These are phyloP conservation scores for Drosophila pegasa DNA, from an alignment of 2,888 invertebrate species.

Conservation along the genomic window DNA sequence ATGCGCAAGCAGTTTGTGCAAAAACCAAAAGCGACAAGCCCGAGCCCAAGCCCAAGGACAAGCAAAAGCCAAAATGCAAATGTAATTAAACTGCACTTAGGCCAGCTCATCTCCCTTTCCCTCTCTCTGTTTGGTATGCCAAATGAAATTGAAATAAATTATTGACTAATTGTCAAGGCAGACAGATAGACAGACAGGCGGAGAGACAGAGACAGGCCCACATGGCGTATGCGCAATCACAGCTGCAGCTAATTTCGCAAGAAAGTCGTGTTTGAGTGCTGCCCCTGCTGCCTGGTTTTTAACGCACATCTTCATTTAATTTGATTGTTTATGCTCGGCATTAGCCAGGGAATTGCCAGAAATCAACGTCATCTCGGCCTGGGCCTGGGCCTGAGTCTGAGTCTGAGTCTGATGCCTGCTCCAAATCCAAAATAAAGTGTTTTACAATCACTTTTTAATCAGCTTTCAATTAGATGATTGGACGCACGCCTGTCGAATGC, in stretches of 20 bases:
- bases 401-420: neutral
- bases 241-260: conserved; percentile 65
- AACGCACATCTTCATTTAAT: conserved; percentile 59
- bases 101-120: conserved; percentile 1
- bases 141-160: conserved; percentile 83
- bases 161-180: conserved; percentile 82
- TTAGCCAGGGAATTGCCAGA: conserved; percentile 57
- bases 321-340: conserved; percentile 63
- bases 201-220: too few species aligned
- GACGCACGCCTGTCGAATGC: conserved; percentile 6
- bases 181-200: conserved; percentile 37
- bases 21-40: conserved; percentile 54
- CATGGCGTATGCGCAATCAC: conserved; percentile 54
- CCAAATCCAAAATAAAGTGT: conserved; percentile 34
- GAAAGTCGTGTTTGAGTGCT: conserved; percentile 35
- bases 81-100: conserved; percentile 77
- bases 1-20: conserved; percentile 59
- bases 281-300: conserved; percentile 15
- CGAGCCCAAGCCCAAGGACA: conserved; percentile 14
- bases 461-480: conserved; percentile 45
- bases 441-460: conserved; percentile 32
- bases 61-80: conserved; percentile 57
- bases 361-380: conserved; percentile 51
- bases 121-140: conserved; percentile 55
- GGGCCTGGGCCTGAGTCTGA: too few species aligned